phyloP scores from a whole-genome alignment of 92 coral and sea anemone genomes.

The Meandrina meandrites region DNA sequence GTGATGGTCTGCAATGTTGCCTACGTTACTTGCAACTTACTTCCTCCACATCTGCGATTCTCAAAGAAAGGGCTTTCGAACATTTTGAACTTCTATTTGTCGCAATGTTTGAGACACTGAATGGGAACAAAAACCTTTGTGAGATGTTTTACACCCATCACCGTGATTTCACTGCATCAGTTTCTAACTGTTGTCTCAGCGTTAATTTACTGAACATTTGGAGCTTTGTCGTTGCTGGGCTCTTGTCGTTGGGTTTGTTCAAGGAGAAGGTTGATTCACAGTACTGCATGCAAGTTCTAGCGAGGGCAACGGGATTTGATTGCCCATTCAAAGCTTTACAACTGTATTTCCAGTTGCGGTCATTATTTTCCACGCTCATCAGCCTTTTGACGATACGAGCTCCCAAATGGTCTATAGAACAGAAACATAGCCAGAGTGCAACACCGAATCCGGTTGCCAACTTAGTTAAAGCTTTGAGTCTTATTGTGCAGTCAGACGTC shows the following conservation, averaged over 20 bases:
- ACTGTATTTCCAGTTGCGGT: not conserved
- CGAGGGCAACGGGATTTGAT: not conserved
- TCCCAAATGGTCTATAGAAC: not conserved
- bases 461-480: not conserved
- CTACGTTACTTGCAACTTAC: not conserved
- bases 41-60: not conserved
- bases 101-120: conserved; percentile 4
- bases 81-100: conserved; percentile 6
- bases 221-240: not conserved
- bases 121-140: conserved; percentile 1
- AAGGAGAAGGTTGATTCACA: not conserved
- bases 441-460: not conserved
- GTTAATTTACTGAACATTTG: not conserved
- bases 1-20: not conserved
- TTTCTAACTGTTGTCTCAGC: no score
- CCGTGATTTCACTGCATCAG: not conserved
- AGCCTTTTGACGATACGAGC: not conserved
- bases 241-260: not conserved
- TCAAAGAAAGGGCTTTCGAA: not conserved
- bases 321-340: not conserved
- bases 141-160: not conserved
- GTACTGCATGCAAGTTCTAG: conserved; percentile 2
- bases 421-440: not conserved
- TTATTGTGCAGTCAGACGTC: not conserved
- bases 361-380: not conserved